A percentile compares a stretch with the other conserved stretches of the same genome.
phyloP scores from a whole-genome alignment of 2,113 vertebrate species.

The Stictonetta naevosa region DNA sequence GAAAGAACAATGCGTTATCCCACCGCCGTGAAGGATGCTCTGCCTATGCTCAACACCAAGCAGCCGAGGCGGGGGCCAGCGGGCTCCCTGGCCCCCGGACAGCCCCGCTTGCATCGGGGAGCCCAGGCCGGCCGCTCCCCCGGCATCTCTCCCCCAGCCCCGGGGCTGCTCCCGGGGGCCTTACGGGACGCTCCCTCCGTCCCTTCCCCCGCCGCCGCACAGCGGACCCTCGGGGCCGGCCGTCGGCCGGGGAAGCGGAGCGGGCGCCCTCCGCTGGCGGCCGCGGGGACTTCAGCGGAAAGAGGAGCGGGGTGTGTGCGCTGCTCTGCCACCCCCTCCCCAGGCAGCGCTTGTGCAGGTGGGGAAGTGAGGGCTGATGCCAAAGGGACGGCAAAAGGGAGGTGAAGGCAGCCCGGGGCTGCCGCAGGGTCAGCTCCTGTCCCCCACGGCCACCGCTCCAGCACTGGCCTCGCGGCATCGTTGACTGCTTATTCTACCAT shows the following conservation, averaged over 20 bases:
- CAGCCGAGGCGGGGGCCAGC: not conserved
- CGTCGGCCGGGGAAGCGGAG: not conserved
- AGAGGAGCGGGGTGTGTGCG: not conserved
- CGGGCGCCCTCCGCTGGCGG: constrained; percentile 65
- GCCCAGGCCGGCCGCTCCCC: not conserved
- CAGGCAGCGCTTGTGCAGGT: not conserved
- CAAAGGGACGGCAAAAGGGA: not conserved
- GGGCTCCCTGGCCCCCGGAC: not conserved
- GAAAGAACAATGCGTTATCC: not conserved
- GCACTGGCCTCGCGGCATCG: rapidly evolving
- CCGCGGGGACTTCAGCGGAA: not conserved
- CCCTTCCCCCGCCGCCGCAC: too few relatives aligned
- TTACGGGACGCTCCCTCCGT: rapidly evolving
- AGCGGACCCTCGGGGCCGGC: not conserved
- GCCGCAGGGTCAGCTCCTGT: not conserved
- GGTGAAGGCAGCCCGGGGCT: not conserved
- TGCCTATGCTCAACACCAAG: rapidly evolving
- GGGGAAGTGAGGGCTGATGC: not conserved
- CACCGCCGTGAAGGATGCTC: rapidly evolving
- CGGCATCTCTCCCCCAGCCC: not conserved
- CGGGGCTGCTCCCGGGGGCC: not conserved
- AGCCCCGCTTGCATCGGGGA: not conserved
- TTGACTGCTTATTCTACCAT: rapidly evolving
- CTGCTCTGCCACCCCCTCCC: not conserved
- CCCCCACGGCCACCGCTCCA: rapidly evolving